Conservation (phyloP, 2,113 vertebrate species). For the Leiothrix lutea region DNA sequence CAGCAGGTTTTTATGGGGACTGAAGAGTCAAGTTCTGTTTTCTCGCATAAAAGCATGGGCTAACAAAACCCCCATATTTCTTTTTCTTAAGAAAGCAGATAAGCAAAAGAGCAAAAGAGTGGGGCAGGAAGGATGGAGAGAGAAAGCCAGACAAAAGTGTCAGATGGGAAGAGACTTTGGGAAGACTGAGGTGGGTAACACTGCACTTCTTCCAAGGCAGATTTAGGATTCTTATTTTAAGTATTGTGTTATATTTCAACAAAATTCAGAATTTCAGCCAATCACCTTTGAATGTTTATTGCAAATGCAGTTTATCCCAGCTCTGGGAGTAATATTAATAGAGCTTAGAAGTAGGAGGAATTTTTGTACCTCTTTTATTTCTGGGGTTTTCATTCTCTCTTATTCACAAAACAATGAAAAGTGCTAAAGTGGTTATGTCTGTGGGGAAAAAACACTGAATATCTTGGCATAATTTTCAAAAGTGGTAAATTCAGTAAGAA, state of each 20-base stretch:
- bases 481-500: background rate
- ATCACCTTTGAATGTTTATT: background rate
- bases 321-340: background rate
- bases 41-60: background rate
- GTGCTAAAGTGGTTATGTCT: background rate
- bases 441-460: background rate
- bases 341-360: background rate
- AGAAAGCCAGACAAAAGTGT: background rate
- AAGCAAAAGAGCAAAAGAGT: background rate
- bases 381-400: background rate
- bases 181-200: background rate
- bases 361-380: background rate
- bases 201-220: background rate
- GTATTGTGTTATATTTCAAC: background rate
- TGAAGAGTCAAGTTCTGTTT: background rate
- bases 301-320: background rate
- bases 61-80: background rate
- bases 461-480: background rate
- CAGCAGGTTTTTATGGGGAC: background rate
- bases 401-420: background rate
- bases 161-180: background rate
- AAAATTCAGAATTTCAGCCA: background rate
- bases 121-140: background rate
- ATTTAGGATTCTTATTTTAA: background rate
- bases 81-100: background rate